A percentile compares a stretch with the other conserved stretches of the same genome.
These are phyloP conservation scores for Drosophila lutescens DNA, from an alignment of 2,888 invertebrate genomes.

Conservation along the genomic window DNA sequence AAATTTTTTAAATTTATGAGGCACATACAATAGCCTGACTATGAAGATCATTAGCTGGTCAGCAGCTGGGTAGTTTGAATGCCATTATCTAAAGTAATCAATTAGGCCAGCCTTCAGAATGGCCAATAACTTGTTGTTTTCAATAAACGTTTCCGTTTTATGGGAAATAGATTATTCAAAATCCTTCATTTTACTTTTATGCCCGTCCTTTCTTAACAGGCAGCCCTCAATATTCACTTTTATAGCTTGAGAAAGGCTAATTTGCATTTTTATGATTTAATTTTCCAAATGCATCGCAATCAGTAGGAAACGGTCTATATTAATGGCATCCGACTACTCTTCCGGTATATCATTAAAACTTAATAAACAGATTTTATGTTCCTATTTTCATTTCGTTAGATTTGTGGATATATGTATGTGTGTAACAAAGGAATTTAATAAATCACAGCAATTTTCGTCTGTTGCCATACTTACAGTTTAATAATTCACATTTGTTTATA, in stretches of 20 bases:
- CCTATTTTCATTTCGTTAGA: slow-evolving; percentile 3
- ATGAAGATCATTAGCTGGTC: neutral
- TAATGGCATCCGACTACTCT: slow-evolving; percentile 9
- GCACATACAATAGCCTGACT: neutral
- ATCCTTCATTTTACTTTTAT: slow-evolving; percentile 10
- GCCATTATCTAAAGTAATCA: slow-evolving; percentile 4
- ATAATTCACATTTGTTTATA: neutral
- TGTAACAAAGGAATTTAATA: neutral
- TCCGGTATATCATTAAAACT: slow-evolving; percentile 12
- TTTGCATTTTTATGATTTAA: slow-evolving; percentile 42
- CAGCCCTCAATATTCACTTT: neutral
- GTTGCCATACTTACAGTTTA: neutral
- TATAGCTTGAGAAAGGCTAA: slow-evolving; percentile 14
- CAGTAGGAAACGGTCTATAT: slow-evolving; percentile 16
- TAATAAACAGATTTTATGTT: slow-evolving; percentile 1
- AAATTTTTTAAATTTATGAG: slow-evolving; percentile 11
- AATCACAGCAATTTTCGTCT: neutral
- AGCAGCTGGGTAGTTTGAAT: slow-evolving; percentile 4
- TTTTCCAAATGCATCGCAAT: slow-evolving; percentile 39
- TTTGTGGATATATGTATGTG: neutral
- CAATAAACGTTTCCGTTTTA: slow-evolving; percentile 3
- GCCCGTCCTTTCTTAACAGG: neutral
- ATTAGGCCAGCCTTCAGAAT: neutral
- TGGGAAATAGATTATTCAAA: slow-evolving; percentile 23
- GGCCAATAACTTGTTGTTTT: neutral